Conservation (phyloP, 2,113 vertebrate genomes). For the Amphiprion percula region DNA sequence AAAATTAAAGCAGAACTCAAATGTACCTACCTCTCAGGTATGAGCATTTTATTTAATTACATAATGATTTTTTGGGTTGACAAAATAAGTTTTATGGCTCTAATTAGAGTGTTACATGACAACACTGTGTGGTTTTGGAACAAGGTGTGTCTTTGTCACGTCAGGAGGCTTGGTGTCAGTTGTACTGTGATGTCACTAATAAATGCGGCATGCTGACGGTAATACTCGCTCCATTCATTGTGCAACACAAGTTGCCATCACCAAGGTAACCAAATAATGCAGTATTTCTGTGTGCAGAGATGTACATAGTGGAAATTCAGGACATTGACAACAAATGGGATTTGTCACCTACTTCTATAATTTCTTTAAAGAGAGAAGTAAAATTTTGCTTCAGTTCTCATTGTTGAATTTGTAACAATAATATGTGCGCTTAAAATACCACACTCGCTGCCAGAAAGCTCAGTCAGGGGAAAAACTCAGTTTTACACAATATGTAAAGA, state of each 20-base stretch:
- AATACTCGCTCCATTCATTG: not conserved
- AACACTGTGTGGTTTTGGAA: constrained; percentile 9
- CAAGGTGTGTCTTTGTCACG: constrained; percentile 25
- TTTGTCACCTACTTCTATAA: not conserved
- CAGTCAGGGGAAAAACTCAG: not conserved
- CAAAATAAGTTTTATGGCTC: not conserved
- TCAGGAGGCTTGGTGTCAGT: not conserved
- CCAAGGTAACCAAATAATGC: constrained; percentile 28
- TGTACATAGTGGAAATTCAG: not conserved
- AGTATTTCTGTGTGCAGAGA: not conserved
- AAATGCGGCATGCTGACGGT: not conserved
- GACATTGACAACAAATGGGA: not conserved
- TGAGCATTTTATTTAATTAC: too few relatives aligned
- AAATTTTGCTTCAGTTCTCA: not conserved
- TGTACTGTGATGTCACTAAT: constrained; percentile 2
- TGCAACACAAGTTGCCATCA: not conserved
- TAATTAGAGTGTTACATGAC: not conserved
- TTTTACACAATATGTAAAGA: not conserved
- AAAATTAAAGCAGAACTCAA: too few relatives aligned
- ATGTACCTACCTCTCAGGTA: too few relatives aligned
- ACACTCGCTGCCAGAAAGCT: not conserved
- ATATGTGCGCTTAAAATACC: not conserved
- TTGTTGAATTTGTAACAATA: not conserved
- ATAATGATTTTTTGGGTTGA: not conserved
- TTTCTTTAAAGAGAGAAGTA: not conserved